Evolutionary conservation across 2,888 invertebrate genomes (phyloP).

Genomic region (Heliconius ethilla): DNA sequence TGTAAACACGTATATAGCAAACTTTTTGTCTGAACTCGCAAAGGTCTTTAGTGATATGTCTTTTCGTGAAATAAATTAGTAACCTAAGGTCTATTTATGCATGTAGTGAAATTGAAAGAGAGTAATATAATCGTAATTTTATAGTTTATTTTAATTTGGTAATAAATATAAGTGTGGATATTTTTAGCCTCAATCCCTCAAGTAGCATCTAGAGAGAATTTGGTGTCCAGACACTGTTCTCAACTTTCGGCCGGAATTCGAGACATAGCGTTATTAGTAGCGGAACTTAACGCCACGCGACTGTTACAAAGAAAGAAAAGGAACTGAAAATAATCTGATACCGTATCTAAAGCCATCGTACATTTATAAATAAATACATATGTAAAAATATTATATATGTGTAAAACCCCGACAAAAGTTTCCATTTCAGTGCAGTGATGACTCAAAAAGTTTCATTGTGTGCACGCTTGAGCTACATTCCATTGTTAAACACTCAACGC

Average conservation of each 20-base stretch:
- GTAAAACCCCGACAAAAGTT: constrained; percentile 11
- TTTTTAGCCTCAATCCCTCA: no score
- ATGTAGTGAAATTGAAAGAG: no score
- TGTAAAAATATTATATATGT: not conserved
- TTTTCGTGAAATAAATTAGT: constrained; percentile 11
- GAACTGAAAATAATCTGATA: not conserved
- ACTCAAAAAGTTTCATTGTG: constrained; percentile 18
- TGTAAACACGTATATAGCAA: constrained; percentile 37
- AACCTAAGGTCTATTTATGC: not conserved
- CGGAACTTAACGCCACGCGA: not conserved
- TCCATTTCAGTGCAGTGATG: constrained; percentile 2
- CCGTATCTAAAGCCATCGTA: no score
- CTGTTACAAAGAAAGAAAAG: not conserved
- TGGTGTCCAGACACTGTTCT: not conserved
- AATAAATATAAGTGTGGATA: not conserved
- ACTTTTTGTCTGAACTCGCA: constrained; percentile 22
- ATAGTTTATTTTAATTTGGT: not conserved
- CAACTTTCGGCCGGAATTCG: not conserved
- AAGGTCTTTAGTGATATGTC: constrained; percentile 17
- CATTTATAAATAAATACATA: no score
- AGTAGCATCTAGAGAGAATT: not conserved
- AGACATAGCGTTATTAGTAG: not conserved
- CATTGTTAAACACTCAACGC: constrained; percentile 22
- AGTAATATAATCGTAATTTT: not conserved
- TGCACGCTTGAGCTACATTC: constrained; percentile 24